Evolutionary conservation across 37 sponge, comb jelly and placozoan species (phyloP), one percentile per base, ranked within the genome.

Genomic region (Beroe forskalii): DNA sequence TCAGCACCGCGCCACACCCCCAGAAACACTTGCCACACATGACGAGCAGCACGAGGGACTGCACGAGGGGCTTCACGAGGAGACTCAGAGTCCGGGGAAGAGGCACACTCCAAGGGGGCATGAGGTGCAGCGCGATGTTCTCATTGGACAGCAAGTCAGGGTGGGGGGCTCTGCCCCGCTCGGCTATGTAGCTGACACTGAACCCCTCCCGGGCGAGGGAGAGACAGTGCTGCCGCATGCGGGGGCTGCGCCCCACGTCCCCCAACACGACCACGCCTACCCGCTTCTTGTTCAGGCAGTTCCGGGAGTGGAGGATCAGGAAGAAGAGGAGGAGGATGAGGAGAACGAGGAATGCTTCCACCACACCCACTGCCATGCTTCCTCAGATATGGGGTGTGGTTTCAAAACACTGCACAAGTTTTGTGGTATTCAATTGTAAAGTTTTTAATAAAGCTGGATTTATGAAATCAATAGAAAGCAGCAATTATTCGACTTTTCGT

Each of bases 251-350:
- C 8, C 99, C 99, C 0, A 95, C 67, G 67, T 98, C 99, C 14
- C 99, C 99, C 42, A 98, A 91, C 4, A 98, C 99, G 9, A 98
- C 62, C 27, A 98, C 97, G 42, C 93, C 91, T 3, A 96, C 95
- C 42, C 35, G 28, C 38, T 35, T 80, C 23, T 41, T 41, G 55
- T 38, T 44, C 44, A 14, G 44, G 40, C 44, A 20, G 86, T 44
- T 80, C 23, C 86, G 86, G 3, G 86, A 80, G 48, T 44, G 86
- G 40, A 80, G 24, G 3, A 80, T 41, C 38, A 43, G 55, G 55
- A 80, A 43, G 6, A 80, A n/a, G 40, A 41, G n/a, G 27, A 27
- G 48, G 14, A 80, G 19, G 30, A 43, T 4, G 27, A 41, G 12
- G 23, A 80, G 28, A 0, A 38, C 31, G 28, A 38, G 55, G 48